Evolutionary conservation across 2,888 invertebrate species (phyloP).

Genomic region (Cheilosia variabilis): DNA sequence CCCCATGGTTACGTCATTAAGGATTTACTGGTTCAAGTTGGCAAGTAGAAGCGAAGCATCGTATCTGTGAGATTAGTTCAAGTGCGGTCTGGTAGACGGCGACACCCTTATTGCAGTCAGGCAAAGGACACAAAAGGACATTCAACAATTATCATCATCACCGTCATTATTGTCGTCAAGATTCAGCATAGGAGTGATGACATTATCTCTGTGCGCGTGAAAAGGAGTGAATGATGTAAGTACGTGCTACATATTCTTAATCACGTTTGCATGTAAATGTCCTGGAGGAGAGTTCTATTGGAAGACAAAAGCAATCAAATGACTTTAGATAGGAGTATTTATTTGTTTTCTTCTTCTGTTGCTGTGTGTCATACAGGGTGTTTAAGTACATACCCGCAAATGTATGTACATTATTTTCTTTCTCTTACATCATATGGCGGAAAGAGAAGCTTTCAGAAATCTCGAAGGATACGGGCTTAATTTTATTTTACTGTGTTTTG

Average conservation of each 20-base stretch:
- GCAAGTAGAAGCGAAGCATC: conserved; percentile 31
- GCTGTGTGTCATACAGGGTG: background rate
- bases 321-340: conserved; percentile 12
- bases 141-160: conserved; percentile 72
- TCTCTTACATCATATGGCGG: conserved; percentile 59
- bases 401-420: conserved; percentile 11
- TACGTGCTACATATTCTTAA: conserved; percentile 8
- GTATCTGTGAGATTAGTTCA: conserved; percentile 40
- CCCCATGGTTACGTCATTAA: conserved; percentile 61
- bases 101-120: conserved; percentile 17
- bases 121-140: conserved; percentile 67
- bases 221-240: conserved; percentile 57
- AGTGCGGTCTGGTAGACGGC: conserved; percentile 50
- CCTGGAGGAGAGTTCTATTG: conserved; percentile 40
- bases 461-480: conserved; percentile 34
- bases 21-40: conserved; percentile 55
- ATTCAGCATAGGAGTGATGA: conserved; percentile 10
- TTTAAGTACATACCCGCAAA: too few species aligned
- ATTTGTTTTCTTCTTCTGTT: conserved; percentile 24
- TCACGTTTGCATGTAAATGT: conserved; percentile 36
- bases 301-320: conserved; percentile 42
- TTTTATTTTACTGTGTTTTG: background rate
- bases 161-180: conserved; percentile 19
- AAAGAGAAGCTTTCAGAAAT: conserved; percentile 47
- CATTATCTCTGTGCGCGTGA: conserved; percentile 36